Evolutionary conservation across 1,140 invertebrate genomes (phyloP), one percentile per base, ranked within the genome.

Genomic region (Danaus plexippus): DNA sequence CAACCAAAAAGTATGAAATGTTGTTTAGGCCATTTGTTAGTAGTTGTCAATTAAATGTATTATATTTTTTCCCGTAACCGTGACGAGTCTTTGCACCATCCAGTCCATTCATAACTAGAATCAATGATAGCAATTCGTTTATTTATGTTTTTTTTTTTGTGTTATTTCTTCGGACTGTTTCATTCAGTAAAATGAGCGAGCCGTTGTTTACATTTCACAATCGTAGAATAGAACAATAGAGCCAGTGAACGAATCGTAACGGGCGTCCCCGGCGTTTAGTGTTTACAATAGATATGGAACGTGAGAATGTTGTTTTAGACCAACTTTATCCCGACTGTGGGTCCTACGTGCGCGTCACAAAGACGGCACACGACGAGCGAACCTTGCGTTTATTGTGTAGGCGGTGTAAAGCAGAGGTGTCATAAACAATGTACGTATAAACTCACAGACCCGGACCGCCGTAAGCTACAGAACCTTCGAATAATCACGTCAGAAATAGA

Each of bases 251-350:
- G 76, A 73, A 75, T 72, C 77, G 77, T 77, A 80, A 80, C 74
- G 71, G 68, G 71, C 64, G 71, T 79, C 77, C 69, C 62, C 58
- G 63, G 58, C 64, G 71, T 74, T 73, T 67, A 65, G 64, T 73
- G 71, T 83, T 80, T 80, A 85, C 82, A 80, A 83, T 80, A 68
- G 75, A 72, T 67, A 73, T 68, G 66, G 73, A 76, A 82, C 80
- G 83, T 86, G 83, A 84, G 83, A 86, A 84, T 79, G 66, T 81
- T 70, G 71, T 71, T 77, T 67, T 71, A 76, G 74, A 77, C 66
- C 63, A 79, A 77, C 75, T 74, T 74, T 71, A 77, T 74, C 74
- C 77, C 61, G 58, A 53, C 67, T 64, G 67, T 65, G 59, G 56
- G 64, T 71, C 63, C 73, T 85, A 84, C 82, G 80, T 84, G 80